These are phyloP conservation scores for Cebus imitator DNA, from an alignment of 2,113 vertebrate species.

Conservation along the genomic window DNA sequence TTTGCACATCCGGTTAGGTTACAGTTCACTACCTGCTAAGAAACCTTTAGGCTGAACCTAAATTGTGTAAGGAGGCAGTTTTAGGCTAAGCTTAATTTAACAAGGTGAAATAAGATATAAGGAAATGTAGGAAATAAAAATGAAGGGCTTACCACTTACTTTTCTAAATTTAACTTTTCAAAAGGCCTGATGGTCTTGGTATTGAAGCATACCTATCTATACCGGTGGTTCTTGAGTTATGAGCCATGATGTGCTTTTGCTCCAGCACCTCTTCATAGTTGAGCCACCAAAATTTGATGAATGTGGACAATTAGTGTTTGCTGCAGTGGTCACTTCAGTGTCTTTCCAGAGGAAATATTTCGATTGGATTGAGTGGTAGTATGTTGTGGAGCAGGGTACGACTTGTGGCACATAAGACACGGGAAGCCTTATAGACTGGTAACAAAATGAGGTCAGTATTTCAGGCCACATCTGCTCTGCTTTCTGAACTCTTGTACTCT, in stretches of 20 bases:
- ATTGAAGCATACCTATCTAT: background rate
- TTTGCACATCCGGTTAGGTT: too few relatives aligned
- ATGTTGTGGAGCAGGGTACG: background rate
- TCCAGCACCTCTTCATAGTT: background rate
- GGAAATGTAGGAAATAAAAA: background rate
- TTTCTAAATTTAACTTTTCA: background rate
- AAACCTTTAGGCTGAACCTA: too few relatives aligned
- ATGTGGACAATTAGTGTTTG: background rate
- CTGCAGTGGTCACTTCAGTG: background rate
- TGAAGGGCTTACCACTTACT: background rate
- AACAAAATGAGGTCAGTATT: background rate
- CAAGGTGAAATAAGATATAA: background rate
- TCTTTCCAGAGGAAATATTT: background rate
- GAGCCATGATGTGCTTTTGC: background rate
- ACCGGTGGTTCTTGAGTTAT: background rate
- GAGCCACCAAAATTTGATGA: background rate
- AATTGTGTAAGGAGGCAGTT: too few relatives aligned
- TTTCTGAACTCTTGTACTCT: background rate
- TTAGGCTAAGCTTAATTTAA: too few relatives aligned
- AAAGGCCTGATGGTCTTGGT: background rate
- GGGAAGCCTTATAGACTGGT: background rate
- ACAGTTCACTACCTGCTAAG: too few relatives aligned
- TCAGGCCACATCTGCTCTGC: background rate
- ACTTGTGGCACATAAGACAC: background rate
- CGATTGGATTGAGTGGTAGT: background rate